Percentiles rank a stretch among this genome's conserved stretches.
Conservation (phyloP, 2,113 vertebrate species). For the Fulmarus glacialis region DNA sequence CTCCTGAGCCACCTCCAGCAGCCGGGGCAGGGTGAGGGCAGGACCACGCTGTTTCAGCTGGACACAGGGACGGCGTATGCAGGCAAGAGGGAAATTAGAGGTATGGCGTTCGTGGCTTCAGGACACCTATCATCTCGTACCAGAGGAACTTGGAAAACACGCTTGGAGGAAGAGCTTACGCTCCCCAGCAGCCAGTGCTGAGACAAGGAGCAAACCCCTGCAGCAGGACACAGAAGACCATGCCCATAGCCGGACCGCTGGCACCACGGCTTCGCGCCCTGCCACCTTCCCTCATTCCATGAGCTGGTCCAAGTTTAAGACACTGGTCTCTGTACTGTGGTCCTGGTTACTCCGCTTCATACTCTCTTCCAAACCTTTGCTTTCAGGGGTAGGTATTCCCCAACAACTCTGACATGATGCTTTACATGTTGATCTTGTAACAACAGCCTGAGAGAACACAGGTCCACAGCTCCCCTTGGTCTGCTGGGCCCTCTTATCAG, state of each 20-base stretch:
- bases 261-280: neutral
- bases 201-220: neutral
- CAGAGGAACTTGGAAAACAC: neutral
- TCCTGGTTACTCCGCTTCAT: neutral
- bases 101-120: accelerated
- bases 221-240: neutral
- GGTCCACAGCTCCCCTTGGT: neutral
- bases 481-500: too few species aligned
- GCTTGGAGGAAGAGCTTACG: accelerated
- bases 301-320: too few species aligned
- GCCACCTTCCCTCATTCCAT: too few species aligned
- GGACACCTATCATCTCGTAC: accelerated
- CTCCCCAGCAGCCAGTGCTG: neutral
- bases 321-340: accelerated
- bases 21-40: neutral
- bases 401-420: too few species aligned
- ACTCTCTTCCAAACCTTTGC: neutral
- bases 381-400: neutral
- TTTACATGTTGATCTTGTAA: too few species aligned
- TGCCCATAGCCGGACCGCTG: accelerated
- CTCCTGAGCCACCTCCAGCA: neutral
- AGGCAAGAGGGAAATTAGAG: neutral
- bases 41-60: neutral
- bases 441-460: neutral
- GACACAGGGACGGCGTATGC: accelerated